Conservation (phyloP, 2,888 invertebrate species). For the Rhyacophila evoluta region DNA sequence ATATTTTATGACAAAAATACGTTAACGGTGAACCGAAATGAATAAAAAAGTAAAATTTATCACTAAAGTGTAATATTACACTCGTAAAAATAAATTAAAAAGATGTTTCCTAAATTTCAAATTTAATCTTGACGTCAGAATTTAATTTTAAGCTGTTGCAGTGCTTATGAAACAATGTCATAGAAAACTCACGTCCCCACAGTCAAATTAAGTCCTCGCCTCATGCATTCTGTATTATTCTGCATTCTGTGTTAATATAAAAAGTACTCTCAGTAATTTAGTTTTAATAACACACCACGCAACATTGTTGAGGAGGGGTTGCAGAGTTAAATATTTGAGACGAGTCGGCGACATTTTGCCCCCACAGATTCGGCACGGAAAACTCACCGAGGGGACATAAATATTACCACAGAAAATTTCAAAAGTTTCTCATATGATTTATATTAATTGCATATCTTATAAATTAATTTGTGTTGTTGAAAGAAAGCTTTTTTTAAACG, state of each 20-base stretch:
- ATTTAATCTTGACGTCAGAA: too few species aligned
- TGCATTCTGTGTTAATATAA: conserved; percentile 45
- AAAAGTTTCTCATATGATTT: too few species aligned
- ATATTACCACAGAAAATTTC: background rate
- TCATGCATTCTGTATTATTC: conserved; percentile 23
- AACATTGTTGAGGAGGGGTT: background rate
- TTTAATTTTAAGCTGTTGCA: too few species aligned
- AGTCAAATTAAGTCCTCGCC: background rate
- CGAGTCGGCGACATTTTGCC: conserved; percentile 4
- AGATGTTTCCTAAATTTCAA: too few species aligned
- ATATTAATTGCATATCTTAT: too few species aligned
- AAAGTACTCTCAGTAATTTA: conserved; percentile 42
- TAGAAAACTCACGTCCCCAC: background rate
- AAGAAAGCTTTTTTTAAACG: too few species aligned
- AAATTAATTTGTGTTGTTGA: too few species aligned
- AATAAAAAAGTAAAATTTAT: too few species aligned
- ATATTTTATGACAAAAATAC: too few species aligned
- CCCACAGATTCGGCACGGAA: background rate
- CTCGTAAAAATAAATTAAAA: too few species aligned
- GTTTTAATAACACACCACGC: conserved; percentile 48
- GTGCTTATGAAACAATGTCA: background rate
- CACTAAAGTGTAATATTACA: too few species aligned
- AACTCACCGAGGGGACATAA: background rate
- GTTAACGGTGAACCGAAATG: too few species aligned
- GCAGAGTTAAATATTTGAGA: background rate